These are phyloP conservation scores for Hippasteria phrygiana DNA, from an alignment of 53 echinoderm and acorn worm species.

Conservation along the genomic window DNA sequence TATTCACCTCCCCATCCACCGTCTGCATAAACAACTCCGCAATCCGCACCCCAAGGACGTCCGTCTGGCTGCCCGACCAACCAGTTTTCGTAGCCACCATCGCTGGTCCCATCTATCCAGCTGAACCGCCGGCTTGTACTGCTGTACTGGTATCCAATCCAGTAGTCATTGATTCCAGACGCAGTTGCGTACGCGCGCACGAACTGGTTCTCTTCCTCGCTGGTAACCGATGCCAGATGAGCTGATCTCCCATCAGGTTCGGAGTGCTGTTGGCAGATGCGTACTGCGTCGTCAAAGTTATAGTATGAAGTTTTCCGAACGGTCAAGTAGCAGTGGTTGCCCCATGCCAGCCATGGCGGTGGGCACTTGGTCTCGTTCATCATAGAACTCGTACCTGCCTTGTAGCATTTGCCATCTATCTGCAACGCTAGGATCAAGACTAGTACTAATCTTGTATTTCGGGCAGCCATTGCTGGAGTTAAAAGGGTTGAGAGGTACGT, in stretches of 20 bases:
- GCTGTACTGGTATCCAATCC: neutral
- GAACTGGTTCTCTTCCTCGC: constrained; percentile 5
- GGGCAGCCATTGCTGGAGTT: too few relatives aligned
- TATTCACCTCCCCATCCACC: neutral
- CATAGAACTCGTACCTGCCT: too few relatives aligned
- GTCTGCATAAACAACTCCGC: neutral
- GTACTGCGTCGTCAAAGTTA: neutral
- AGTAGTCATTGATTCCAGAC: neutral
- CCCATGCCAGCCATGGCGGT: neutral
- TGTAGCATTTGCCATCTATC: neutral
- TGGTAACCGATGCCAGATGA: neutral
- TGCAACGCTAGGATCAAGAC: too few relatives aligned
- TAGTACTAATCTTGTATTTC: too few relatives aligned
- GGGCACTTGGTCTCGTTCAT: too few relatives aligned
- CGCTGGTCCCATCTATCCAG: constrained; percentile 5
- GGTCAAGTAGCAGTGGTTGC: neutral
- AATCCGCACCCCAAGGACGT: neutral
- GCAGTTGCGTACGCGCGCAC: neutral
- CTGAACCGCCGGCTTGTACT: neutral
- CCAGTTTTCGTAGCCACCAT: neutral
- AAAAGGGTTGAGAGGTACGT: too few relatives aligned
- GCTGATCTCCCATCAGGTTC: neutral
- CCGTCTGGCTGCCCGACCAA: neutral
- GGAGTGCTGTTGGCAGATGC: neutral
- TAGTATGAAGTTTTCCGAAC: neutral